These are phyloP conservation scores for Apotomis turbidana DNA, from an alignment of 2,888 invertebrate genomes.

Conservation along the genomic window DNA sequence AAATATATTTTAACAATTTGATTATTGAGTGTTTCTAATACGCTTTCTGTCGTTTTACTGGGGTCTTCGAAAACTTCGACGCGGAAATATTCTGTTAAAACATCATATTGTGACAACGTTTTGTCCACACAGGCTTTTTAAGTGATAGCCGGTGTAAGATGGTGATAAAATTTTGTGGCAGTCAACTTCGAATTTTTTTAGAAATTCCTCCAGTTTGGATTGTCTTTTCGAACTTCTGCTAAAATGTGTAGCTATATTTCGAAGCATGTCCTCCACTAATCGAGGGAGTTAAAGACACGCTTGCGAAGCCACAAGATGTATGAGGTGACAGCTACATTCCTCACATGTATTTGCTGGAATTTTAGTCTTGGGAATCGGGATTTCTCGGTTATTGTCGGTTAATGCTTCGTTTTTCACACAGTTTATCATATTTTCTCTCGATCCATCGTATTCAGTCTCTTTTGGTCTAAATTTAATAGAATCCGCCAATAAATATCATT, in stretches of 20 bases:
- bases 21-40: too few species aligned
- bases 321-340: constrained; percentile 57
- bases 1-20: too few species aligned
- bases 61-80: background rate
- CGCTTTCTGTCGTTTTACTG: background rate
- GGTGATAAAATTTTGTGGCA: background rate
- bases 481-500: too few species aligned
- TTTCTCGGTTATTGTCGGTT: too few species aligned
- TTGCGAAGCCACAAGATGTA: constrained; percentile 54
- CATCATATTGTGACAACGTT: background rate
- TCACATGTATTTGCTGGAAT: constrained; percentile 41
- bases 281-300: constrained; percentile 54
- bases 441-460: too few species aligned
- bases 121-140: background rate
- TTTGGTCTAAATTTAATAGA: too few species aligned
- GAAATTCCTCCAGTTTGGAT: constrained; percentile 34
- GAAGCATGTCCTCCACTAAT: constrained; percentile 52
- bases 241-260: constrained; percentile 46
- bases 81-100: background rate
- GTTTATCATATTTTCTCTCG: too few species aligned
- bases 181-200: constrained; percentile 29
- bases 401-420: too few species aligned
- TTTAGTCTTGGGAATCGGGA: background rate
- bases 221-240: constrained; percentile 40
- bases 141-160: background rate